phyloP scores from a whole-genome alignment of 2,888 invertebrate genomes.

The Eristalis tenax region DNA sequence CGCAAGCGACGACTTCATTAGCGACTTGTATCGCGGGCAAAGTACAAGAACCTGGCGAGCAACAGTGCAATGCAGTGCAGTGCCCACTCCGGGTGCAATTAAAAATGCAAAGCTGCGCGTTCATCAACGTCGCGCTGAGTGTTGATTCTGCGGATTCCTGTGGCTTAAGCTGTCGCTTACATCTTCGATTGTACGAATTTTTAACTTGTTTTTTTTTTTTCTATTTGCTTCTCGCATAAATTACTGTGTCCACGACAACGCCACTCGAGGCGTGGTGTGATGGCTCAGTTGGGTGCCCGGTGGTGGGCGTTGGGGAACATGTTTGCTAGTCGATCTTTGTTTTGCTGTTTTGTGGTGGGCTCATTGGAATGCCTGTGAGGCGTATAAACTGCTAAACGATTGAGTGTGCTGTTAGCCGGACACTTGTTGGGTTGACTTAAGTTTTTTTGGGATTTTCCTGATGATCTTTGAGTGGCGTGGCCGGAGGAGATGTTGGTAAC shows the following conservation, averaged over 20 bases:
- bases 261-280: constrained; percentile 4
- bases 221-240: constrained; percentile 31
- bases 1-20: constrained; percentile 1
- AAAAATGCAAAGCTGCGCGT: constrained; percentile 50
- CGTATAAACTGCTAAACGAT: constrained; percentile 20
- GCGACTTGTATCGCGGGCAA: not conserved
- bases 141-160: constrained; percentile 28
- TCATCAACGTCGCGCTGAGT: constrained; percentile 29
- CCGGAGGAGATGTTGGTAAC: constrained; percentile 2
- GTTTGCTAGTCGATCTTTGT: constrained; percentile 30
- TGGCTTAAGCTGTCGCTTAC: constrained; percentile 29
- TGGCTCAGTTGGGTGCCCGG: not conserved
- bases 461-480: constrained; percentile 7
- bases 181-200: constrained; percentile 23
- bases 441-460: constrained; percentile 9
- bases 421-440: not conserved
- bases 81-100: constrained; percentile 26
- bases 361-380: constrained; percentile 39
- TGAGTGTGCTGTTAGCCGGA: not conserved
- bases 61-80: not conserved
- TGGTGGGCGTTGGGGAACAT: constrained; percentile 41
- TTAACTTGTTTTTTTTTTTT: not conserved
- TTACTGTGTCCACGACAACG: constrained; percentile 1
- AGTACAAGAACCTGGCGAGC: constrained; percentile 37
- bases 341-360: not conserved